phyloP scores from a whole-genome alignment of 2,797 vertebrate species.

The Phrynocephalus guinanensis region DNA sequence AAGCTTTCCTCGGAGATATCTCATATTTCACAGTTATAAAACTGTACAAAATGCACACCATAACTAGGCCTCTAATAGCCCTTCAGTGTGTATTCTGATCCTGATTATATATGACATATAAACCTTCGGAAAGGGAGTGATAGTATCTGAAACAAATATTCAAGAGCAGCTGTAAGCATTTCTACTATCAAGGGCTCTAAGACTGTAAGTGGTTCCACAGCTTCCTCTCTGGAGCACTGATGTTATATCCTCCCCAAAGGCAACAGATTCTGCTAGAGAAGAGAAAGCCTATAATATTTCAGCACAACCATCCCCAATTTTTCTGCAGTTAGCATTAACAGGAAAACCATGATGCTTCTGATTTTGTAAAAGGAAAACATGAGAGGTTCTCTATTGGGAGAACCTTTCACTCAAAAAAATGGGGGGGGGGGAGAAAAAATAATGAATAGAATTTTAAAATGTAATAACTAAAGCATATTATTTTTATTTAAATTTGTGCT shows the following conservation, averaged over 20 bases:
- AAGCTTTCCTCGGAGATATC: constrained; percentile 45
- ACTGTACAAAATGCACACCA: constrained; percentile 54
- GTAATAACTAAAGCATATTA: background rate
- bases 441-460: background rate
- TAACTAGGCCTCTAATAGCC: constrained; percentile 46
- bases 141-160: constrained; percentile 53
- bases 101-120: constrained; percentile 42
- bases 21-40: constrained; percentile 62
- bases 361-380: constrained; percentile 7
- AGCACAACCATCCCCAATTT: constrained; percentile 14
- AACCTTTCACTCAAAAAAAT: background rate
- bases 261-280: constrained; percentile 41
- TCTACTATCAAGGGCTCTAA: constrained; percentile 50
- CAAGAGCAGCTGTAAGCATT: constrained; percentile 46
- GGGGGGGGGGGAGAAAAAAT: background rate
- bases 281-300: background rate
- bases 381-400: background rate
- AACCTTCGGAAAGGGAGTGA: constrained; percentile 46
- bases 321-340: constrained; percentile 5
- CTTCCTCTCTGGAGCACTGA: constrained; percentile 57
- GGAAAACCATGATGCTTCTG: constrained; percentile 12
- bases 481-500: background rate
- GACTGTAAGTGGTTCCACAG: constrained; percentile 57
- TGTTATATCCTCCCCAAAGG: constrained; percentile 28
- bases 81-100: constrained; percentile 52